A percentile compares a stretch with the other conserved stretches of the same genome.
phyloP scores from a whole-genome alignment of 1,140 invertebrate genomes.

The Caenorhabditis briggsae region DNA sequence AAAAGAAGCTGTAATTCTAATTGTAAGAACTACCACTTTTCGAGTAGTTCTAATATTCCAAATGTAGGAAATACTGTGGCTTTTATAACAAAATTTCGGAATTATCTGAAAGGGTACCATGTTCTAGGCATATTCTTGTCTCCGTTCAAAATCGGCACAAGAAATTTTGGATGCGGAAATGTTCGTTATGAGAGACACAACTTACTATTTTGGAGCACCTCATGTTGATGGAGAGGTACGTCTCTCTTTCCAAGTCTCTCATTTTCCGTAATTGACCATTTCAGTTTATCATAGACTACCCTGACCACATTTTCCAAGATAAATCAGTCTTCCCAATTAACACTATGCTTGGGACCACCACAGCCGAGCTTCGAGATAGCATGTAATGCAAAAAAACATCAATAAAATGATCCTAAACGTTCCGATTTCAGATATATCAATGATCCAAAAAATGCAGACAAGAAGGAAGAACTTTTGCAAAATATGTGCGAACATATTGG shows the following conservation, averaged over 20 bases:
- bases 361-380: not conserved
- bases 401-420: not conserved
- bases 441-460: not conserved
- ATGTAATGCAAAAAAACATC: not conserved
- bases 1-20: too few relatives aligned
- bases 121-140: not conserved
- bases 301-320: not conserved
- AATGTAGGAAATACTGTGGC: too few relatives aligned
- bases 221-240: slow-evolving; percentile 21
- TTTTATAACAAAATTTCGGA: too few relatives aligned
- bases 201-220: not conserved
- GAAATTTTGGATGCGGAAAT: slow-evolving; percentile 20
- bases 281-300: not conserved
- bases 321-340: not conserved
- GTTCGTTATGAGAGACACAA: not conserved
- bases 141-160: not conserved
- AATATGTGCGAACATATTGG: slow-evolving; percentile 24
- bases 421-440: not conserved
- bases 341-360: not conserved
- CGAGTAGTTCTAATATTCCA: too few relatives aligned
- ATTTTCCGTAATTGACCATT: not conserved
- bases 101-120: not conserved
- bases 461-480: not conserved
- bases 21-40: too few relatives aligned
- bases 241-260: too few relatives aligned